Evolutionary conservation across 92 coral and sea anemone genomes (phyloP).

Genomic region (Plumapathes pennacea): DNA sequence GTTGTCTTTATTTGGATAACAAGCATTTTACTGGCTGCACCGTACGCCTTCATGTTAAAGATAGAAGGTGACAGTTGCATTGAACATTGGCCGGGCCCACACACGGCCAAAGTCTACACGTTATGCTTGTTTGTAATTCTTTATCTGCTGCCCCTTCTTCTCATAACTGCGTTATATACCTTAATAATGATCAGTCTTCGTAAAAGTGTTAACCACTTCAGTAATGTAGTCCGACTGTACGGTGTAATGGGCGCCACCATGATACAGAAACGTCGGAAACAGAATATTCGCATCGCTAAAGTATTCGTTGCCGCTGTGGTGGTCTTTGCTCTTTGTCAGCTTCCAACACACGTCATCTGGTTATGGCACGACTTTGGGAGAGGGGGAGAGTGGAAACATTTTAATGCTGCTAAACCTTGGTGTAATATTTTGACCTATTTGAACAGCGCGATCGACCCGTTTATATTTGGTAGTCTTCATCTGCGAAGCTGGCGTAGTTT

Average conservation of each 20-base stretch:
- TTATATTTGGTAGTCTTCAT: conserved; percentile 59
- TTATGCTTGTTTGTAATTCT: conserved; percentile 32
- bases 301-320: conserved; percentile 65
- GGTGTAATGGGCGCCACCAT: neutral
- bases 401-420: conserved; percentile 30
- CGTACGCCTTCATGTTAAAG: conserved; percentile 33
- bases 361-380: conserved; percentile 65
- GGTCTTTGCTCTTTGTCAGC: conserved; percentile 61
- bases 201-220: conserved; percentile 15
- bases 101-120: conserved; percentile 37
- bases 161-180: conserved; percentile 45
- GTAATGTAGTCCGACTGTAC: neutral
- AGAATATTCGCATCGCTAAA: conserved; percentile 48
- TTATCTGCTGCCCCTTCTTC: conserved; percentile 55
- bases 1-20: conserved; percentile 21
- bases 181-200: conserved; percentile 25
- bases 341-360: conserved; percentile 73
- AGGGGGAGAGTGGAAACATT: conserved; percentile 28
- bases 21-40: conserved; percentile 33
- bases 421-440: conserved; percentile 52
- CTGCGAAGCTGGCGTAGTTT: neutral
- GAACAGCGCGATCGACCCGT: conserved; percentile 73
- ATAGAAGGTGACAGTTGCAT: conserved; percentile 14
- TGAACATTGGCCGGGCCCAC: conserved; percentile 44
- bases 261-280: neutral